A percentile compares a stretch with the other conserved stretches of the same genome.
phyloP scores from a whole-genome alignment of 2,888 invertebrate species.

The Aethes cnicana region DNA sequence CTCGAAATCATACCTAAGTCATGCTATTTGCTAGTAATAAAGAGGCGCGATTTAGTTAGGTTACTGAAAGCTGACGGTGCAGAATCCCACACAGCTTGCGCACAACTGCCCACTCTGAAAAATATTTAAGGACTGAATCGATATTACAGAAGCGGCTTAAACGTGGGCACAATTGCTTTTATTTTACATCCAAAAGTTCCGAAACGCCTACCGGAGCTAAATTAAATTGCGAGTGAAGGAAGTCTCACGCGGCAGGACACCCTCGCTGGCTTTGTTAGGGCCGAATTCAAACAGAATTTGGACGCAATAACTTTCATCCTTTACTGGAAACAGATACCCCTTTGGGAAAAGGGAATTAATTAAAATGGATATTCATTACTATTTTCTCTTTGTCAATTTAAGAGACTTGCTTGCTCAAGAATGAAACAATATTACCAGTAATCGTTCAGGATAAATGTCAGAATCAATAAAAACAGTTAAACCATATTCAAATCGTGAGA shows the following conservation, averaged over 20 bases:
- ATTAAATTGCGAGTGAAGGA: conserved; percentile 57
- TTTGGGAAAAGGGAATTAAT: neutral
- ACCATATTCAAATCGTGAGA: too few relatives aligned
- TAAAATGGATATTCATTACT: neutral
- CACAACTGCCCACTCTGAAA: conserved; percentile 5
- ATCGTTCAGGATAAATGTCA: too few relatives aligned
- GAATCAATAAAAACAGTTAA: too few relatives aligned
- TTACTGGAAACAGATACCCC: conserved; percentile 31
- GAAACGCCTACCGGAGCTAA: conserved; percentile 53
- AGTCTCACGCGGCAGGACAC: conserved; percentile 27
- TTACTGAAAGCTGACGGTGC: too few relatives aligned
- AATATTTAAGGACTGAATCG: conserved; percentile 21
- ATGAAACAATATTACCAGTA: too few relatives aligned
- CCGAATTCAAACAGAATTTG: conserved; percentile 31
- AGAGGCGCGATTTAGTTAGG: too few relatives aligned
- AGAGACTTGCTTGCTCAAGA: too few relatives aligned
- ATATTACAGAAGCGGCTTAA: conserved; percentile 25
- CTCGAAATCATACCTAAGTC: too few relatives aligned
- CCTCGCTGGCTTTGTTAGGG: conserved; percentile 37
- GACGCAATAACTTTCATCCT: conserved; percentile 39
- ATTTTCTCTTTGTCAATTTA: neutral
- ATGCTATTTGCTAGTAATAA: too few relatives aligned
- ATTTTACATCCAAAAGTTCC: conserved; percentile 55
- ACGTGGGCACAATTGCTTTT: conserved; percentile 43
- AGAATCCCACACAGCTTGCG: neutral